Conservation (phyloP, 2,797 vertebrate genomes). For the Kryptolebias ocellatus region DNA sequence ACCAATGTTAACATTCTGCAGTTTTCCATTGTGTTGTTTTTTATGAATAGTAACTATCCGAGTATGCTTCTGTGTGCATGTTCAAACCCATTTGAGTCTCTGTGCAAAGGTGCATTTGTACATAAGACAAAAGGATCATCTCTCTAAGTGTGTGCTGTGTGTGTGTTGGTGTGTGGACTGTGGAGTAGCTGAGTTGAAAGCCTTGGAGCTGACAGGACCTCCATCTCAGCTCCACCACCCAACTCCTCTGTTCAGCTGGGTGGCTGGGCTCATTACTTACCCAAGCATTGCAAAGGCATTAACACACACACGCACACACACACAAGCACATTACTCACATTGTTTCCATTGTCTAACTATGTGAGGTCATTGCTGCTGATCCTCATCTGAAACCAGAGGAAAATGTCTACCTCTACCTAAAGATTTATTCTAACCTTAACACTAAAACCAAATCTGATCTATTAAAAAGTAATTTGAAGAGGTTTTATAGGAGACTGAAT, state of each 20-base stretch:
- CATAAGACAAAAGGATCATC: slow-evolving; percentile 49
- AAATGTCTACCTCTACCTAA: slow-evolving; percentile 2
- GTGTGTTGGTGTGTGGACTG: slow-evolving; percentile 50
- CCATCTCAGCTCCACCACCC: slow-evolving; percentile 79
- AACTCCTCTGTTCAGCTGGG: slow-evolving; percentile 77
- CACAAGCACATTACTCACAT: not conserved
- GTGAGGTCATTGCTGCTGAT: slow-evolving; percentile 14
- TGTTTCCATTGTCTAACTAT: slow-evolving; percentile 1
- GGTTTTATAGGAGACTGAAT: not conserved
- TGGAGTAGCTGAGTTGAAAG: slow-evolving; percentile 78
- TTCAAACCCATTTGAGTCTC: slow-evolving; percentile 19
- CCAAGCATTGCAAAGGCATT: slow-evolving; percentile 26
- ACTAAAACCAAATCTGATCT: slow-evolving; percentile 14
- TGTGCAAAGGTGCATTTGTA: slow-evolving; percentile 39
- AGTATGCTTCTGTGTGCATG: slow-evolving; percentile 13
- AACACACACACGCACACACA: not conserved
- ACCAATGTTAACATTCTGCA: not conserved
- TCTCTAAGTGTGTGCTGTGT: slow-evolving; percentile 10
- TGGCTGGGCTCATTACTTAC: slow-evolving; percentile 84
- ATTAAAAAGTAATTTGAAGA: slow-evolving; percentile 1
- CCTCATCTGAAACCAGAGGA: not conserved
- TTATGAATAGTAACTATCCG: not conserved
- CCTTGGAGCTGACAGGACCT: slow-evolving; percentile 80
- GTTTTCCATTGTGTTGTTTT: not conserved
- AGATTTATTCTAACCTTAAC: not conserved